Percentiles rank a stretch among this genome's conserved stretches.
phyloP scores from a whole-genome alignment of 2,888 invertebrate genomes.

The Campoletis raptor region DNA sequence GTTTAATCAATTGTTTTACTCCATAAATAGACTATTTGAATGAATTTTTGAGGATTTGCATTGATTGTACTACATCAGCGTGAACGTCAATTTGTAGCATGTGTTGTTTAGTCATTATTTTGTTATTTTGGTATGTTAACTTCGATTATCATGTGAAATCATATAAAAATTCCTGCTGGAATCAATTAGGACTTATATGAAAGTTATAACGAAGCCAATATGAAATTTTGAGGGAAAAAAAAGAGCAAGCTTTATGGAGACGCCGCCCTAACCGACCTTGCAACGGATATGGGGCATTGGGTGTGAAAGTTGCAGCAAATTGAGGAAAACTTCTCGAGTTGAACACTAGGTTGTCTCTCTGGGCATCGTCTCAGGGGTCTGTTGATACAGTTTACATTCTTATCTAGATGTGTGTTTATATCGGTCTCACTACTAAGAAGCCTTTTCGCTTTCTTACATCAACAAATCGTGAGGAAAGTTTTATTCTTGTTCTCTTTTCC shows the following conservation, averaged over 20 bases:
- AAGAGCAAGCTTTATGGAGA: background rate
- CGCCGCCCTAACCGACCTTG: background rate
- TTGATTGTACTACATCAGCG: background rate
- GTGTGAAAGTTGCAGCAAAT: slow-evolving; percentile 13
- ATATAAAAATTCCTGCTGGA: background rate
- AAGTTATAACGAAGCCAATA: background rate
- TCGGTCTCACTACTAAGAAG: slow-evolving; percentile 26
- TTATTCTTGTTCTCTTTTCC: background rate
- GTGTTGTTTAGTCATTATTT: background rate
- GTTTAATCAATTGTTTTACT: no score
- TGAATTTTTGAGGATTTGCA: no score
- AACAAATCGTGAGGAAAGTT: slow-evolving; percentile 40
- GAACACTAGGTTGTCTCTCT: slow-evolving; percentile 13
- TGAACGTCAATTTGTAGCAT: background rate
- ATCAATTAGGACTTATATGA: background rate
- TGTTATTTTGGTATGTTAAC: background rate
- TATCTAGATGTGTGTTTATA: slow-evolving; percentile 1
- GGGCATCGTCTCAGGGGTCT: slow-evolving; percentile 7
- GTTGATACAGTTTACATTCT: background rate
- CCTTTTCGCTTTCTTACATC: slow-evolving; percentile 29
- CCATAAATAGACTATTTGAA: no score
- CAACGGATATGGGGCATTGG: background rate
- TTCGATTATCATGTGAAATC: background rate
- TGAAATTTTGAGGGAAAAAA: background rate
- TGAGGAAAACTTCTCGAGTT: slow-evolving; percentile 41